Evolutionary conservation across 2,888 invertebrate species (phyloP).

Genomic region (Leptinotarsa haldemani): DNA sequence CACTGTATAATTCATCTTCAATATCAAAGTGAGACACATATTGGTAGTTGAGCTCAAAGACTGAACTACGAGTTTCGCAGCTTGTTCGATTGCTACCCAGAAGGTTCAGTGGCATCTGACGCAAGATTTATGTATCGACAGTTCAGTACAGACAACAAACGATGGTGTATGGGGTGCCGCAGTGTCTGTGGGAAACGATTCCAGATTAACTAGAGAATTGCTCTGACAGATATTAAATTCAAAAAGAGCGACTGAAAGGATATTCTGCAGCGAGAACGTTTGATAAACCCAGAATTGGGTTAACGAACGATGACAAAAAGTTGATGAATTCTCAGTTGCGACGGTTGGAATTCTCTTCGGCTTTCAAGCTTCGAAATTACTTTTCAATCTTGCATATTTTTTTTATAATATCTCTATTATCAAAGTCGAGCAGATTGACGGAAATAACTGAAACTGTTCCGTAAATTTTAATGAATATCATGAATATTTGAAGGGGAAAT

Average conservation of each 20-base stretch:
- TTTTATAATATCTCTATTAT: background rate
- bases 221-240: conserved; percentile 22
- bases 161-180: conserved; percentile 2
- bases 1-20: background rate
- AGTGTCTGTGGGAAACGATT: conserved; percentile 1
- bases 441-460: background rate
- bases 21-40: background rate
- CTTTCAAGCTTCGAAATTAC: background rate
- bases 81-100: background rate
- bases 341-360: background rate
- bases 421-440: background rate
- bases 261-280: background rate
- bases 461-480: background rate
- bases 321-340: conserved; percentile 6
- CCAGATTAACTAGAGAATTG: background rate
- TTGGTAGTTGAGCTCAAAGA: background rate
- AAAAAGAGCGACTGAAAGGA: background rate
- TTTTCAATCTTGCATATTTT: background rate
- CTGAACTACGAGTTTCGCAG: background rate
- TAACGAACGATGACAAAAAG: background rate
- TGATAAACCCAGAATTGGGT: background rate
- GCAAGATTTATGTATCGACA: conserved; percentile 14
- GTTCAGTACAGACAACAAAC: background rate
- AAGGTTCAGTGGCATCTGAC: background rate
- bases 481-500: too few relatives aligned